Base-by-base conservation (phyloP, 2,113 vertebrate genomes). In the Ariopsis seemanni region DNA sequence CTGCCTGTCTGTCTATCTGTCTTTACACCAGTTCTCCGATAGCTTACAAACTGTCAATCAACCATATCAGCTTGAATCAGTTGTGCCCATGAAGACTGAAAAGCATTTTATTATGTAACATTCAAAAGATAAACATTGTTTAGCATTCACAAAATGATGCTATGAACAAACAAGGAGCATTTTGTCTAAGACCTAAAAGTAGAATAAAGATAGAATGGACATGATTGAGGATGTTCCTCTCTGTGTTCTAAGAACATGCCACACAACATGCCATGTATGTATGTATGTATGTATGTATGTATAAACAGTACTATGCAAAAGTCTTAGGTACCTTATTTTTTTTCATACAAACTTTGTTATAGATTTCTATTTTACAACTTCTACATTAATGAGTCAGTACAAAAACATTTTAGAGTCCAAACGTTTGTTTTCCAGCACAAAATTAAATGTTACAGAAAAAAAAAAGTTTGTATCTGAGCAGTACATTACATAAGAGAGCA, bases 181-280 rank as follows among this genome's bases (percentile, higher is more conserved):
- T 84, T 86, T 65, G 42, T 80, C n/a, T 71, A 60, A 88, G 78
- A 88, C 50, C 48, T 82, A 85, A 88, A 89, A 30, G 67, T 84
- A 88, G 60, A 75, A 58, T 62, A 18, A 42, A 34, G 15, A 42
- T 20, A 72, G 15, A 72, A 72, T 18, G 30, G 42, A 58, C 84
- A 74, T 65, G 60, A 42, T 58, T 6, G 65, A 50, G 79, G 6
- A 84, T 48, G 57, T 87, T 84, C 55, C 57, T 20, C 27, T 60
- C 74, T 34, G 71, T 25, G 48, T 6, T 81, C 80, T 53, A 60
- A 81, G 34, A 48, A 57, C 53, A 60, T 71, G 55, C 17, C 7
- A 74, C 17, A 72, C 10, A 72, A 42, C 14, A 71, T 71, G 42
- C 11, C 8, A 42, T 48, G 9, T 50, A 74, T 50, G 18, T 1